Evolutionary conservation across 2,888 invertebrate species (phyloP).

Genomic region (Drepana falcataria): DNA sequence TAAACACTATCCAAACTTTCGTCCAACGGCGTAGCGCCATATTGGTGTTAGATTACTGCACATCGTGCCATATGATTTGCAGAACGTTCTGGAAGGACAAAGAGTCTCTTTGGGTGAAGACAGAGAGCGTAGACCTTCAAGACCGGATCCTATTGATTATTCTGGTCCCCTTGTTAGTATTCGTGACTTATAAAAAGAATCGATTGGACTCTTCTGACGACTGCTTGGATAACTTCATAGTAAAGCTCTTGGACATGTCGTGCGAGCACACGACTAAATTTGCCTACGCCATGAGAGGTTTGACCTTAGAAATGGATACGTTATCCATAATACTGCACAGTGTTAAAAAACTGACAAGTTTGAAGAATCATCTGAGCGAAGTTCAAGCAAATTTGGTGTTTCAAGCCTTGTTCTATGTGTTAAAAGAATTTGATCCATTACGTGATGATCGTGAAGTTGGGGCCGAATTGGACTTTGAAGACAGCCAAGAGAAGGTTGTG

Average conservation of each 20-base stretch:
- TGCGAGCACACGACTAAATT: slow-evolving; percentile 81
- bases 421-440: slow-evolving; percentile 74
- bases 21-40: slow-evolving; percentile 44
- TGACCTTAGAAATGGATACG: slow-evolving; percentile 61
- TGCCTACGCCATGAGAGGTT: slow-evolving; percentile 79
- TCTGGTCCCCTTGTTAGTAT: slow-evolving; percentile 79
- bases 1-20: slow-evolving; percentile 47
- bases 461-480: slow-evolving; percentile 34
- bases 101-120: slow-evolving; percentile 26
- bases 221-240: slow-evolving; percentile 78
- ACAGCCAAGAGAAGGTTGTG: slow-evolving; percentile 46
- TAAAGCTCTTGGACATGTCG: slow-evolving; percentile 80
- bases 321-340: slow-evolving; percentile 70
- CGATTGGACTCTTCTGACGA: slow-evolving; percentile 48
- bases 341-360: slow-evolving; percentile 77
- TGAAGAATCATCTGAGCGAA: slow-evolving; percentile 76
- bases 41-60: slow-evolving; percentile 53
- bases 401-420: slow-evolving; percentile 79
- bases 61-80: slow-evolving; percentile 50
- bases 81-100: slow-evolving; percentile 38
- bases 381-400: slow-evolving; percentile 81
- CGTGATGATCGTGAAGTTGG: slow-evolving; percentile 35
- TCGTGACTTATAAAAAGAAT: slow-evolving; percentile 37
- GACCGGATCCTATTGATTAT: slow-evolving; percentile 81
- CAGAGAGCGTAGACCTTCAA: slow-evolving; percentile 60